Base-by-base conservation (phyloP, 1,140 invertebrate species). In the Planococcus citri region DNA sequence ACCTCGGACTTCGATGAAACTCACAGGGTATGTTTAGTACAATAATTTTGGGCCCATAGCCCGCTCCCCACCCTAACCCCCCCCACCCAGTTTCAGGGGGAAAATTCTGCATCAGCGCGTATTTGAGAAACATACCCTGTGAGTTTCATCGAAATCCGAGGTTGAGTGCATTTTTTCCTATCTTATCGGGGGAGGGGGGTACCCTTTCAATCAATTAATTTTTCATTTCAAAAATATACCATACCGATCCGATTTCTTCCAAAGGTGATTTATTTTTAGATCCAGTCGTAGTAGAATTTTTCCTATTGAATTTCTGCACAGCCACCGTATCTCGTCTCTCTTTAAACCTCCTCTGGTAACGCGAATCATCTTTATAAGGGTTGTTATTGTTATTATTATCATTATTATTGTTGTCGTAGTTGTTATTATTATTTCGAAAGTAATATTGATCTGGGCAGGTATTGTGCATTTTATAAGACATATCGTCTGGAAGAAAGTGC, bases 181-280 rank as follows among this genome's bases (percentile, higher is more conserved):
- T n/a, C n/a, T n/a, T n/a, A n/a, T n/a, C n/a, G n/a, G n/a, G n/a
- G n/a, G n/a, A n/a, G n/a, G n/a, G n/a, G n/a, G n/a, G n/a, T n/a
- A n/a, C n/a, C n/a, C n/a, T 33, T 33, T 33, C 29, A 6, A 33
- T 33, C 29, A 33, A n/a, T 33, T 3, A 33, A 33, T 6, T 33
- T 33, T 33, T 33, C 29, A 33, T 33, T 33, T 33, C 12, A 33
- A 12, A 33, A 33, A 12, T 6, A 51, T 9, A 51, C 17, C 17
- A 17, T 24, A 64, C 60, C 60, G 60, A 10, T 25, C 60, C 60
- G 60, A 64, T 64, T 10, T 64, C 60, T 64, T 64, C 60, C 1
- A 64, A 17, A 6, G 60, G 60, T 24, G 60, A 64, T 25, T 64
- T 51, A 51, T 51, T 64, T 64, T 64, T 64, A 21, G 60, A 25